These are phyloP conservation scores for Struthidea cinerea DNA, from an alignment of 2,113 vertebrate genomes.

Conservation along the genomic window DNA sequence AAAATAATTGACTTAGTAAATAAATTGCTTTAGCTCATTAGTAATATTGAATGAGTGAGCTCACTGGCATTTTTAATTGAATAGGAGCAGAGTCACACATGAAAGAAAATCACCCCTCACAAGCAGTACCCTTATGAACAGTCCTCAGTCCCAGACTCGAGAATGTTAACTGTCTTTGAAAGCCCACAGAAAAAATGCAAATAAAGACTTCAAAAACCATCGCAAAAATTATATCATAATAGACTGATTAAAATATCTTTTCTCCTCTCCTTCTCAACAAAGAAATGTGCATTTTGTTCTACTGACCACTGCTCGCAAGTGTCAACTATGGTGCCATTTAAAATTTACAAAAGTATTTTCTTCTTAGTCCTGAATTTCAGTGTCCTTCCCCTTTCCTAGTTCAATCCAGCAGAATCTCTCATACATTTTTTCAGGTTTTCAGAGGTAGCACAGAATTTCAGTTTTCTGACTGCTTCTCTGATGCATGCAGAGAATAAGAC, in stretches of 20 bases:
- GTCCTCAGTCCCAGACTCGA: neutral
- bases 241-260: neutral
- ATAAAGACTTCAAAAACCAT: neutral
- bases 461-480: neutral
- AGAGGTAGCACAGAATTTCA: neutral
- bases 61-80: neutral
- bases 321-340: neutral
- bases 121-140: neutral
- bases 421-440: neutral
- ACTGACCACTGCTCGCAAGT: rapidly evolving
- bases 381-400: neutral
- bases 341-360: neutral
- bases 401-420: neutral
- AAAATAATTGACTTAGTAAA: neutral
- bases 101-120: neutral
- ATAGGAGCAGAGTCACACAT: neutral
- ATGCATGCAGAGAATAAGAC: neutral
- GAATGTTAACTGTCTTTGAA: neutral
- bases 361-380: neutral
- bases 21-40: neutral
- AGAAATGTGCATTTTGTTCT: neutral
- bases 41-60: neutral
- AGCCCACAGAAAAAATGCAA: neutral
- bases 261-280: neutral
- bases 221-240: neutral